Percentiles rank a stretch among this genome's conserved stretches.
Evolutionary conservation across 2,888 invertebrate genomes (phyloP).

Genomic region (Lasioglossum vierecki): DNA sequence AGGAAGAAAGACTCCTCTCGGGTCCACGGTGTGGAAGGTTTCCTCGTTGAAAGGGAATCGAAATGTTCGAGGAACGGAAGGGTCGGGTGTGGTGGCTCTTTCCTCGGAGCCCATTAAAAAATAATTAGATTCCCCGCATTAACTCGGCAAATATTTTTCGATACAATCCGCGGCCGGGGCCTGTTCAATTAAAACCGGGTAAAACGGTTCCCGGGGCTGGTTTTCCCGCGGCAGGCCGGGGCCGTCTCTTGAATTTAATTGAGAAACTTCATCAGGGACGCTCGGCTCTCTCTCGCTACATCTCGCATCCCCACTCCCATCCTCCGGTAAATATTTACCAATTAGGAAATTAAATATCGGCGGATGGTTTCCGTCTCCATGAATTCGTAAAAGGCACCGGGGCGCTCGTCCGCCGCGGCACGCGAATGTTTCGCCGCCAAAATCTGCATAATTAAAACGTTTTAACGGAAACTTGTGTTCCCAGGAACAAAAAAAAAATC

Average conservation of each 20-base stretch:
- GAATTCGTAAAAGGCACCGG: background rate
- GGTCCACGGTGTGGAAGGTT: background rate
- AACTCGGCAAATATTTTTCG: conserved; percentile 25
- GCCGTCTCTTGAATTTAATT: conserved; percentile 16
- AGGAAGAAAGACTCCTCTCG: background rate
- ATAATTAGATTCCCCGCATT: conserved; percentile 13
- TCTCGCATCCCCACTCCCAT: background rate
- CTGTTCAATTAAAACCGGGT: conserved; percentile 3
- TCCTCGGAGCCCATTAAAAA: conserved; percentile 12
- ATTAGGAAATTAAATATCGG: conserved; percentile 26
- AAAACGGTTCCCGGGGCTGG: background rate
- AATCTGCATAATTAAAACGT: conserved; percentile 3
- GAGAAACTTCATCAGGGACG: conserved; percentile 15
- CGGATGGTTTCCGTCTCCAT: background rate
- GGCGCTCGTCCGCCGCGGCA: background rate
- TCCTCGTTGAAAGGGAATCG: background rate
- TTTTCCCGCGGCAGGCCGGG: conserved; percentile 7
- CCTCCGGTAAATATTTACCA: conserved; percentile 3
- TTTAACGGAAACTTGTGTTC: conserved; percentile 3
- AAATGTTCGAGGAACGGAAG: background rate
- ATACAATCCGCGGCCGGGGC: conserved; percentile 7
- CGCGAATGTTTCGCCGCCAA: background rate
- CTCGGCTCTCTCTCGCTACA: background rate
- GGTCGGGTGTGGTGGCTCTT: background rate
- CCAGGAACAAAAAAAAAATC: background rate